Evolutionary conservation across 2,797 vertebrate species (phyloP), one percentile per base, ranked within the genome.

Genomic region (Rhinichthys osculus): DNA sequence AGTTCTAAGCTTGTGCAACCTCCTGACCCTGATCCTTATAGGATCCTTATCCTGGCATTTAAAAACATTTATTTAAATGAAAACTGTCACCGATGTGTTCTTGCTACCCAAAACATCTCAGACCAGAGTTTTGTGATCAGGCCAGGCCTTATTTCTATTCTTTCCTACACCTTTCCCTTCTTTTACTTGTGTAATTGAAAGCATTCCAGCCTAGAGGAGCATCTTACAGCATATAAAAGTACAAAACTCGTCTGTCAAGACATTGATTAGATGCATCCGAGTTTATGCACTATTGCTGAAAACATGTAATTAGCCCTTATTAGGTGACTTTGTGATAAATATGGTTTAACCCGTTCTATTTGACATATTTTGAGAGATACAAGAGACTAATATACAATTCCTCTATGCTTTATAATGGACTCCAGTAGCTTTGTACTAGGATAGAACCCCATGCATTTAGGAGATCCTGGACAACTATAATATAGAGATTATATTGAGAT

Each of bases 221-320:
- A 30, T 72, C n/a, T 82, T 6, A 13, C 33, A 14, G 16, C 16
- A 42, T 42, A 13, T 71, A 8, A 23, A 33, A 57, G n/a, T 72
- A 14, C 42, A 10, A 62, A 74, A 62, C 5, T 16, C 38, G 7
- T 3, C 16, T 35, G 4, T 54, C 40, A 67, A 44, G 62, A 21
- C 40, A 69, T 67, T 14, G 40, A 27, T 27, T 27, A 16, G 52
- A 23, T 42, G 40, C 13, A 19, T 27, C 10, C 2, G 19, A 73
- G 52, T 38, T 44, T 7, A 5, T 42, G 17, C 8, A 42, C 16
- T 42, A 23, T 40, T 54, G 23, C 67, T 47, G 27, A 83, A 44
- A 64, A 17, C 69, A 71, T 19, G 33, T 44, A 62, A 82, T 73
- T 72, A 72, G 2, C 38, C 8, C 72, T 19, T 83, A 47, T 27